A percentile compares a stretch with the other conserved stretches of the same genome.
Evolutionary conservation across 2,888 invertebrate species (phyloP).

Genomic region (Petrophora chlorosata): DNA sequence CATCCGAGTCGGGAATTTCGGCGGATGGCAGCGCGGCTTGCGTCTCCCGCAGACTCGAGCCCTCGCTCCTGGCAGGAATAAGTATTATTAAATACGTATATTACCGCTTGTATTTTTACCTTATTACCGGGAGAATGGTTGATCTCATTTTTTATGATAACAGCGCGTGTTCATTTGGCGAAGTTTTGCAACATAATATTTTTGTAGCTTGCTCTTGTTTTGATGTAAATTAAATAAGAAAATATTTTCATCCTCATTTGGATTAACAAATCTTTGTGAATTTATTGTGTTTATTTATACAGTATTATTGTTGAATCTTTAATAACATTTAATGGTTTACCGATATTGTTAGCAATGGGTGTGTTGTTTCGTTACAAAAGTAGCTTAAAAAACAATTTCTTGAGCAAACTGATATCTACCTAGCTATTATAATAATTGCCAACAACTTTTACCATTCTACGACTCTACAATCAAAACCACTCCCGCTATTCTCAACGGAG

Average conservation of each 20-base stretch:
- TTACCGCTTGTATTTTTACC: constrained; percentile 31
- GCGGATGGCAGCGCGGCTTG: constrained; percentile 39
- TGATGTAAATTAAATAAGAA: constrained; percentile 19
- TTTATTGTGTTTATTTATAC: too few relatives aligned
- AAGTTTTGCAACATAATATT: constrained; percentile 21
- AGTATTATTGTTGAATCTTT: too few relatives aligned
- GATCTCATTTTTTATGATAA: constrained; percentile 25
- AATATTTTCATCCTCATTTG: too few relatives aligned
- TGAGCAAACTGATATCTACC: too few relatives aligned
- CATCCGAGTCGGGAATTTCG: constrained; percentile 48
- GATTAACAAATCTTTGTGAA: too few relatives aligned
- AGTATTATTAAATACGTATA: constrained; percentile 54
- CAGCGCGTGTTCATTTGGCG: constrained; percentile 19
- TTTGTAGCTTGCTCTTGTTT: constrained; percentile 17
- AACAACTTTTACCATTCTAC: not conserved
- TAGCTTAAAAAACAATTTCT: too few relatives aligned
- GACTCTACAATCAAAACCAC: not conserved
- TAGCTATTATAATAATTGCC: too few relatives aligned
- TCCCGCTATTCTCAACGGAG: constrained; percentile 5
- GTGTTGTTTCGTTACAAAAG: too few relatives aligned
- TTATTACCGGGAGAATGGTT: constrained; percentile 26
- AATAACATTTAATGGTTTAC: too few relatives aligned
- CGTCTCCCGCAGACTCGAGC: constrained; percentile 45
- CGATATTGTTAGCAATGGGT: too few relatives aligned
- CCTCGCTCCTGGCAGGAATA: constrained; percentile 48